Percentiles rank a stretch among this genome's conserved stretches.
Conservation (phyloP, 2,888 invertebrate species). For the Spodoptera littoralis region DNA sequence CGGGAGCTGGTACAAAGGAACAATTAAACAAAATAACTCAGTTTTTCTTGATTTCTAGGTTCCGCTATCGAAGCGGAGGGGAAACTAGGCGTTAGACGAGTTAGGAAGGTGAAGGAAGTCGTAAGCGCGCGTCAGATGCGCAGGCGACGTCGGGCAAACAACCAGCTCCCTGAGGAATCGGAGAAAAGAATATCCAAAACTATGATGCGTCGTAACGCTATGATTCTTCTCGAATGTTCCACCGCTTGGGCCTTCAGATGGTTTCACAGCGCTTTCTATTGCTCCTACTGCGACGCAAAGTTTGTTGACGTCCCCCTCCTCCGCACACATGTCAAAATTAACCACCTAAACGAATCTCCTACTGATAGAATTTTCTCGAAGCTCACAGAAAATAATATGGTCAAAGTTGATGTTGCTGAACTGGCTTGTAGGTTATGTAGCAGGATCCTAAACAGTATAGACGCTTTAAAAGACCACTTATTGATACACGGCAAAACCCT, state of each 20-base stretch:
- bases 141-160: slow-evolving; percentile 81
- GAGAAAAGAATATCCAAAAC: slow-evolving; percentile 81
- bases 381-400: slow-evolving; percentile 82
- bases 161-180: slow-evolving; percentile 80
- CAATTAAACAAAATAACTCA: slow-evolving; percentile 46
- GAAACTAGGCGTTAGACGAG: slow-evolving; percentile 68
- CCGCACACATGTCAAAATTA: slow-evolving; percentile 68
- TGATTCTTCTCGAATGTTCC: slow-evolving; percentile 77
- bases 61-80: slow-evolving; percentile 69
- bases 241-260: slow-evolving; percentile 85
- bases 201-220: slow-evolving; percentile 83
- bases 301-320: slow-evolving; percentile 73
- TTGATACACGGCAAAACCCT: slow-evolving; percentile 68
- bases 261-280: slow-evolving; percentile 80
- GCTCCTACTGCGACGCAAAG: slow-evolving; percentile 80
- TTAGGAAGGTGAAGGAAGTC: slow-evolving; percentile 81
- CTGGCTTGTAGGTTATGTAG: slow-evolving; percentile 76
- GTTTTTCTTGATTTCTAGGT: slow-evolving; percentile 82
- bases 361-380: slow-evolving; percentile 78
- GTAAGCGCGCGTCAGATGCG: slow-evolving; percentile 83
- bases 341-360: slow-evolving; percentile 71
- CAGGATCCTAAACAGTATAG: slow-evolving; percentile 63
- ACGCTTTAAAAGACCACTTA: slow-evolving; percentile 76
- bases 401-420: slow-evolving; percentile 80
- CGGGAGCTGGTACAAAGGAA: slow-evolving; percentile 24